Evolutionary conservation across 1,140 invertebrate species (phyloP).

Genomic region (Philotrypesis tridentata): DNA sequence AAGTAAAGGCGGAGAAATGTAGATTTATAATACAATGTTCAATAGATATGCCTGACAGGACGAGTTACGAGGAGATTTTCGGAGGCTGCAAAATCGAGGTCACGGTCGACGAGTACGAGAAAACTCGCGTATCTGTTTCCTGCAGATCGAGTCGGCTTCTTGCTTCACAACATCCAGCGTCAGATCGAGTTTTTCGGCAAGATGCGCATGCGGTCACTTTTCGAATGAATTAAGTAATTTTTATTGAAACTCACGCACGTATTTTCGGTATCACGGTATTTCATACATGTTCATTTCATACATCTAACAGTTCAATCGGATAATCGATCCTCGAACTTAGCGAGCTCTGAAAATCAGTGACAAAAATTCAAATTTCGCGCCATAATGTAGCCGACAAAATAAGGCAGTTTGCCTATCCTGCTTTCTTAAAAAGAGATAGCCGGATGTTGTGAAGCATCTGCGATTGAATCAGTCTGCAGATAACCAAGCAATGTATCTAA

Average conservation of each 20-base stretch:
- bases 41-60: not conserved
- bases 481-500: too few relatives aligned
- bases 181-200: not conserved
- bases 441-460: too few relatives aligned
- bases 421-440: too few relatives aligned
- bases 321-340: too few relatives aligned
- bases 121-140: constrained; percentile 15
- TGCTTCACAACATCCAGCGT: not conserved
- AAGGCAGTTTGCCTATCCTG: too few relatives aligned
- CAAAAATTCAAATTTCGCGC: too few relatives aligned
- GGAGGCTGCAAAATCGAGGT: constrained; percentile 55
- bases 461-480: too few relatives aligned
- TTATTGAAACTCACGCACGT: not conserved
- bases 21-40: too few relatives aligned
- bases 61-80: constrained; percentile 8
- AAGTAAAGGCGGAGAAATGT: not conserved
- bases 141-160: not conserved
- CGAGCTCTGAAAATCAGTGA: too few relatives aligned
- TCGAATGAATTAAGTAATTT: not conserved
- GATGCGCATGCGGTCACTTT: not conserved
- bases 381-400: too few relatives aligned
- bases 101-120: constrained; percentile 59
- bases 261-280: not conserved
- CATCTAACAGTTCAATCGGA: too few relatives aligned
- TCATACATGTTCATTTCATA: not conserved